Evolutionary conservation across 2,888 invertebrate genomes (phyloP).

Genomic region (Aphidius colemani): DNA sequence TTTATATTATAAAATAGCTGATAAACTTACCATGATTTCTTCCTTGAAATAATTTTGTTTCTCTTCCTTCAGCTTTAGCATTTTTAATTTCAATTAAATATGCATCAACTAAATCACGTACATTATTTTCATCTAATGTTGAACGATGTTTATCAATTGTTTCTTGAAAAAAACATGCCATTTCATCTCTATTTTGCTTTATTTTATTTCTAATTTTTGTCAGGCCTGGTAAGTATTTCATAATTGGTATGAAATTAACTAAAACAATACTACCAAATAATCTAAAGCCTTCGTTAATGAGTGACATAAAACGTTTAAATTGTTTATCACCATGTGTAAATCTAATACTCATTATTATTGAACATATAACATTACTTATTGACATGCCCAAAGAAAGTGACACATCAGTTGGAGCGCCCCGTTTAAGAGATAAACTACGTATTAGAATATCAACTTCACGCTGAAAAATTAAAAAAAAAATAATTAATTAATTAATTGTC

Average conservation of each 20-base stretch:
- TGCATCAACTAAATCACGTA: conserved; percentile 83
- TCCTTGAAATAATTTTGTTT: conserved; percentile 78
- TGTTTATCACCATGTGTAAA: conserved; percentile 78
- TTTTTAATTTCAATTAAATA: conserved; percentile 85
- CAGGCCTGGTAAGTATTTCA: conserved; percentile 68
- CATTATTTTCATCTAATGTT: conserved; percentile 75
- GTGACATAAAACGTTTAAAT: conserved; percentile 78
- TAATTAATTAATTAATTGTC: neutral
- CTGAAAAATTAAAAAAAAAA: conserved; percentile 39
- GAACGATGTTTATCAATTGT: conserved; percentile 81
- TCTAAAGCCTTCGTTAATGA: conserved; percentile 91
- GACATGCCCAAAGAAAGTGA: conserved; percentile 79
- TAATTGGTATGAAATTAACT: conserved; percentile 81
- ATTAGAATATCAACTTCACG: conserved; percentile 79
- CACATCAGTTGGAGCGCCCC: conserved; percentile 74
- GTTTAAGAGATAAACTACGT: conserved; percentile 66
- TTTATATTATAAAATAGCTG: neutral
- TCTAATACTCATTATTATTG: conserved; percentile 85
- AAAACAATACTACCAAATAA: conserved; percentile 82
- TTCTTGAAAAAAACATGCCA: conserved; percentile 82
- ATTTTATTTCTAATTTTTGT: conserved; percentile 64
- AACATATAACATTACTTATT: conserved; percentile 89
- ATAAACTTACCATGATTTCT: conserved; percentile 79
- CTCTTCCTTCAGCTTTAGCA: conserved; percentile 77
- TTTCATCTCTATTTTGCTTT: conserved; percentile 76